Evolutionary conservation across 1,140 invertebrate species (phyloP).

Genomic region (Hetaerina americana): DNA sequence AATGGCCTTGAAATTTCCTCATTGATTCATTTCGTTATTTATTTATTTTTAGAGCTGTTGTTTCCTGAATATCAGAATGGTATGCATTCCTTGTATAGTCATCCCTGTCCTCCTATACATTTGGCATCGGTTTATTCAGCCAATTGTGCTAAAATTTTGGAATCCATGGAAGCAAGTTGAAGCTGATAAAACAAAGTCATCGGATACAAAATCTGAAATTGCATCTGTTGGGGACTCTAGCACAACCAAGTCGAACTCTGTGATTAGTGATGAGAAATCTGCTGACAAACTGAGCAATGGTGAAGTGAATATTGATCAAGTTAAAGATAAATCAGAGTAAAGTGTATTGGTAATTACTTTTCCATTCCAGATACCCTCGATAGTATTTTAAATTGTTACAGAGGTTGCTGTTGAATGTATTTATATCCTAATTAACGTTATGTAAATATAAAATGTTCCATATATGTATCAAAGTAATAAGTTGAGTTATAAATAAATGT

Average conservation of each 20-base stretch:
- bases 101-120: slow-evolving; percentile 57
- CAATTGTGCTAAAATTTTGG: slow-evolving; percentile 55
- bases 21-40: no score
- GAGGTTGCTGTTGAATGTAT: no score
- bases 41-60: no score
- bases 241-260: neutral
- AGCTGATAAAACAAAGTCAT: neutral
- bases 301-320: neutral
- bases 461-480: no score
- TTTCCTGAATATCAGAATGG: slow-evolving; percentile 36
- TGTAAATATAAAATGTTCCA: no score
- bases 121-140: slow-evolving; percentile 64
- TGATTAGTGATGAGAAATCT: neutral
- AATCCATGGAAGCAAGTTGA: slow-evolving; percentile 50
- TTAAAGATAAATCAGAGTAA: neutral
- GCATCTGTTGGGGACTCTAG: no score
- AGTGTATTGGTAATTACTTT: no score
- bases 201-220: neutral
- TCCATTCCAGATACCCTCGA: no score
- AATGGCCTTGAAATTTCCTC: no score
- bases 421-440: no score
- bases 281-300: neutral
- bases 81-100: slow-evolving; percentile 64
- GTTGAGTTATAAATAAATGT: no score
- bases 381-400: no score